phyloP scores from a whole-genome alignment of 1,140 invertebrate genomes.

The Micrasema minimum region DNA sequence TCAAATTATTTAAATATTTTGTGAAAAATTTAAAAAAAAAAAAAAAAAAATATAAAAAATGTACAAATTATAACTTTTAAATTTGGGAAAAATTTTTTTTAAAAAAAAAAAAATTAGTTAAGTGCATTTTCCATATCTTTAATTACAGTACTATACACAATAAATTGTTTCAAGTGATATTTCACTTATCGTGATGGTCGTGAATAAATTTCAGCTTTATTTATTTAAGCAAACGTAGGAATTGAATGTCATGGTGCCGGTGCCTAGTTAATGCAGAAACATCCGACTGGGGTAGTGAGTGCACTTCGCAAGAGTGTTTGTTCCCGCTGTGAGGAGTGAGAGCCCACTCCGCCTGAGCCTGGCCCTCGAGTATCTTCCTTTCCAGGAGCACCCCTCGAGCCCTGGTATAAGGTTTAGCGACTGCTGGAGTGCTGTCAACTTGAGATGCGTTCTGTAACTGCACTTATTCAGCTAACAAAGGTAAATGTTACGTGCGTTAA shows the following conservation, averaged over 20 bases:
- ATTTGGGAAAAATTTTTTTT: too few species aligned
- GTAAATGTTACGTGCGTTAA: too few species aligned
- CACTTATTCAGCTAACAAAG: background rate
- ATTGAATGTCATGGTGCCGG: background rate
- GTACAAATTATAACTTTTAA: too few species aligned
- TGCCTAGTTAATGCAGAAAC: background rate
- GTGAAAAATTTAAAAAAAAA: too few species aligned
- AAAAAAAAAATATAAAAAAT: too few species aligned
- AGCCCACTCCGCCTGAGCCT: slow-evolving; percentile 38
- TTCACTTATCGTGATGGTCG: too few species aligned
- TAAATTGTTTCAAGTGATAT: too few species aligned
- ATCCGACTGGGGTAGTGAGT: slow-evolving; percentile 18
- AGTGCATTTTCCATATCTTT: too few species aligned
- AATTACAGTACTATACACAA: too few species aligned
- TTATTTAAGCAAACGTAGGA: background rate
- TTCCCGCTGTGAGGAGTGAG: slow-evolving; percentile 39
- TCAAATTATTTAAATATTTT: too few species aligned
- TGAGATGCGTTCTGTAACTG: background rate
- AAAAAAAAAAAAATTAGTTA: too few species aligned
- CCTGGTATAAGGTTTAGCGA: background rate
- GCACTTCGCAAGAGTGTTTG: slow-evolving; percentile 40
- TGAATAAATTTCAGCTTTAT: background rate
- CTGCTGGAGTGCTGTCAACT: too few species aligned
- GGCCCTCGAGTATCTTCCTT: slow-evolving; percentile 13
- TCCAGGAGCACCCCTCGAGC: background rate